Evolutionary conservation across 2,113 vertebrate genomes (phyloP).

Genomic region (Heliornis fulica): DNA sequence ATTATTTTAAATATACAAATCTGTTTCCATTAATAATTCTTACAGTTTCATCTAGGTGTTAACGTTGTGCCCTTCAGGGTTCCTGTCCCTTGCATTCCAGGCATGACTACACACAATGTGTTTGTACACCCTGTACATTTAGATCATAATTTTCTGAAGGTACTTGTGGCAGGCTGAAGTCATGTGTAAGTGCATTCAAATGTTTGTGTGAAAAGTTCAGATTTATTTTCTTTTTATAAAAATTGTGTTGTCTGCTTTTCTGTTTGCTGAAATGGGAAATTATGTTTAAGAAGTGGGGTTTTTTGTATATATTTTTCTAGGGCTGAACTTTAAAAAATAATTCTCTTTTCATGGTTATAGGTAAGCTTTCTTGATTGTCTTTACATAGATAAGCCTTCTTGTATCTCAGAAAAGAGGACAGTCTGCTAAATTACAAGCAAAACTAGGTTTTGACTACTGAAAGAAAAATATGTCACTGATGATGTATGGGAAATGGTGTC

Average conservation of each 20-base stretch:
- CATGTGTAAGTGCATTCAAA: too few species aligned
- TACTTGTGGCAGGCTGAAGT: not conserved
- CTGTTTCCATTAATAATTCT: not conserved
- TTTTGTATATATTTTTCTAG: not conserved
- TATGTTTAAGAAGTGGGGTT: not conserved
- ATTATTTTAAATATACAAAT: not conserved
- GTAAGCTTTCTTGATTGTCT: not conserved
- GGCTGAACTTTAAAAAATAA: not conserved
- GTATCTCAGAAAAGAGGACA: not conserved
- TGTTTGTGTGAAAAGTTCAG: not conserved
- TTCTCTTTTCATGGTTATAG: accelerated
- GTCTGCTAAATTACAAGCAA: not conserved
- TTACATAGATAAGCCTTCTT: not conserved
- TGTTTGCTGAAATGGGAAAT: not conserved
- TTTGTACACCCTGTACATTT: not conserved
- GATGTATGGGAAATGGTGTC: not conserved
- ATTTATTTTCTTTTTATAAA: not conserved
- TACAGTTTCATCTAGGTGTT: not conserved
- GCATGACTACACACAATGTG: not conserved
- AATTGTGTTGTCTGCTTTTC: not conserved
- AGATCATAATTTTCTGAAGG: not conserved
- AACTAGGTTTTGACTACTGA: not conserved
- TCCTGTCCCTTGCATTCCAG: not conserved
- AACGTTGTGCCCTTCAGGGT: not conserved
- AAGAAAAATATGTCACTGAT: not conserved